phyloP scores from a whole-genome alignment of 2,113 vertebrate species.

The Mormoops blainvillei region DNA sequence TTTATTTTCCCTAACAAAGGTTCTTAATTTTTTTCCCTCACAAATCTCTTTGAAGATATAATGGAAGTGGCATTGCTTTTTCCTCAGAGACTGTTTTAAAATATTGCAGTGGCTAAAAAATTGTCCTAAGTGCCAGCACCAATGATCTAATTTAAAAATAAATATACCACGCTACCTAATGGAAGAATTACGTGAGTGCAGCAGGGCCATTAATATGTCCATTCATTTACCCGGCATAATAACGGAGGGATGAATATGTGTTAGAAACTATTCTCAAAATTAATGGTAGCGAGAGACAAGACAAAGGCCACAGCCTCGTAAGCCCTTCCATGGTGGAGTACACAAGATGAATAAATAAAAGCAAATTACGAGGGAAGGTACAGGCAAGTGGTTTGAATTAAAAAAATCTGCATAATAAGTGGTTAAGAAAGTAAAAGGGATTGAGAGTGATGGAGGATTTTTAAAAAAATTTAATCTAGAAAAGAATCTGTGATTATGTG shows the following conservation, averaged over 20 bases:
- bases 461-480: not conserved
- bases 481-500: not conserved
- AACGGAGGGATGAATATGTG: not conserved
- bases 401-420: not conserved
- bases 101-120: not conserved
- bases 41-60: not conserved
- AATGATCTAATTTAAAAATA: not conserved
- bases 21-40: not conserved
- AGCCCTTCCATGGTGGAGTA: not conserved
- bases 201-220: not conserved
- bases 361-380: no score
- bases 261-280: not conserved
- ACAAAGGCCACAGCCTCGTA: not conserved
- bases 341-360: not conserved
- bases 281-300: not conserved
- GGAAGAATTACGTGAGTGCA: not conserved
- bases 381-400: not conserved
- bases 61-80: not conserved
- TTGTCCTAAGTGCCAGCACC: not conserved
- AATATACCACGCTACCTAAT: not conserved
- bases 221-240: not conserved
- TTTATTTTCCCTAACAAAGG: not conserved
- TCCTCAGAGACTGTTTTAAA: not conserved
- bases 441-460: not conserved
- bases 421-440: not conserved